Base-by-base conservation (phyloP, 1,140 invertebrate genomes). In the Caenorhabditis latens region DNA sequence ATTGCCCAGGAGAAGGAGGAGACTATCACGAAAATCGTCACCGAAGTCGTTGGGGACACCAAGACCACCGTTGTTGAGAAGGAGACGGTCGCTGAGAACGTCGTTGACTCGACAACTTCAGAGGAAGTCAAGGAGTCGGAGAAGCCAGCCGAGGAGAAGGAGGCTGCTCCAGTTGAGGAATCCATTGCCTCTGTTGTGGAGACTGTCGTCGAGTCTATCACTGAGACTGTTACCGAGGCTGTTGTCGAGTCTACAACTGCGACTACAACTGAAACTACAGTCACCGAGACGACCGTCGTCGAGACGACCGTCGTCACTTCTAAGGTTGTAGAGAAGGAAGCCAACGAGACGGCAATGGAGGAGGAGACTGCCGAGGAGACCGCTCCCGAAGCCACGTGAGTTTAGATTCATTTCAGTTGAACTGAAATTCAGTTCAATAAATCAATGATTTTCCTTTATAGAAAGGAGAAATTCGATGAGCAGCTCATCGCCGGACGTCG, bases 401-500 rank as follows among this genome's bases (percentile, higher is more conserved):
- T 50, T 46, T 24, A 24, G 4, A 14, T 4, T 13, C 8, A 11
- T 50, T 53, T 8, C 6, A 11, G 2, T 43, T 79, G n/a, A n/a
- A n/a, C n/a, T n/a, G n/a, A n/a, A n/a, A n/a, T n/a, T n/a, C n/a
- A n/a, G n/a, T n/a, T n/a, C n/a, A n/a, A 16, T 19, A 5, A 71
- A 24, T 32, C n/a, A 19, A n/a, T 46, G 14, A 53, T 3, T 53
- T 11, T 46, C 24, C 24, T 50, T 79, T 79, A 8, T n/a, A 79
- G 71, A 13, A 32, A 50, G n/a, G 24, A 48, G 7, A 79, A 50
- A 1, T 14, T 53, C 46, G 7, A 46, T 14, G 71, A 79, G 16
- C 13, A 79, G 3, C 43, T 79, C 71, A 79, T 79, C 9, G 43
- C 71, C 53, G 71, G 71, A 9, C 71, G 71, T 4, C 71, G 71